Evolutionary conservation across 2,113 vertebrate species (phyloP), one percentile per base, ranked within the genome.

Genomic region (Pseudopipra pipra): DNA sequence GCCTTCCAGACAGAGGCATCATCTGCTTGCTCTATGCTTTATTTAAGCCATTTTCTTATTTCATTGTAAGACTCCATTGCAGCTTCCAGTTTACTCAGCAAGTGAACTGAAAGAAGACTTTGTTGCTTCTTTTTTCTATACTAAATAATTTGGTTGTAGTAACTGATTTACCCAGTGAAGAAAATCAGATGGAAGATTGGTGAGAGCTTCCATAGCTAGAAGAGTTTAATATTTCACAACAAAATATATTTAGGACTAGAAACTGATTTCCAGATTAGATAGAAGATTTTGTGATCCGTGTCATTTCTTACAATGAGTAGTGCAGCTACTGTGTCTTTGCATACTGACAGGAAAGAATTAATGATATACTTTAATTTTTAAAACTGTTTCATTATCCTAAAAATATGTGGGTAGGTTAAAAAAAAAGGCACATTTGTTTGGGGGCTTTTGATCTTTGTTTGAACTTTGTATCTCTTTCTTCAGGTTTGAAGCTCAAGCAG

Each of bases 381-480:
- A 58, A 63, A 68, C 23, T 11, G 9, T 55, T 90, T n/a, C 11
- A 37, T 81, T 59, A n/a, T 33, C 39, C 25, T 73, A 67, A 67
- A 67, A 54, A 74, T 56, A 37, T 12, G 4, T 37, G 31, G 5
- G 3, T 54, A 39, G 11, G 14, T 24, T 11, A 44, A 51, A 28
- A 51, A 66, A 20, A 51, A 54, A 24, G 2, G 0, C 18, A 39
- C 1, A 2, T 39, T 52, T 46, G 5, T 51, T 30, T 9, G 15
- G 8, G 8, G 11, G 5, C 6, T 51, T 89, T 63, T 15, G 18
- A 46, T 70, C 54, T 63, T 27, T 56, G 30, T 81, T 74, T 62
- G 62, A 49, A 25, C 12, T 56, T 61, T 43, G 4, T 47, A n/a
- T 58, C 11, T 74, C n/a, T 79, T 71, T 58, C 23, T 58, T 73